These are phyloP conservation scores for Picathartes gymnocephalus DNA, from an alignment of 2,113 vertebrate genomes.

Conservation along the genomic window DNA sequence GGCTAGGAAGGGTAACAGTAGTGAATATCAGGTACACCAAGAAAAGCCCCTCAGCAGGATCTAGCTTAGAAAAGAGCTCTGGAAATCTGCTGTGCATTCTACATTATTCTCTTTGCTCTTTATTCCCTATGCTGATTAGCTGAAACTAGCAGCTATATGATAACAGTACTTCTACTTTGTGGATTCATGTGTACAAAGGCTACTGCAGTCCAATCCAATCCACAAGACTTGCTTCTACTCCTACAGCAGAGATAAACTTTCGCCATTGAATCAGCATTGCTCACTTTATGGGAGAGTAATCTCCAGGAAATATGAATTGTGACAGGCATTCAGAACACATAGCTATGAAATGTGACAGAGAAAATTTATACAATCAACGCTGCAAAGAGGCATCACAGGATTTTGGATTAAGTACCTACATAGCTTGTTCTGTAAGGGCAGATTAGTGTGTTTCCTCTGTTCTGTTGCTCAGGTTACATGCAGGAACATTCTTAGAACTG, in stretches of 20 bases:
- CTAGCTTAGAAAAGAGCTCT: not conserved
- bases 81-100: not conserved
- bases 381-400: not conserved
- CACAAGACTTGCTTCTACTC: not conserved
- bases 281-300: not conserved
- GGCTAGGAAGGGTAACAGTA: not conserved
- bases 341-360: not conserved
- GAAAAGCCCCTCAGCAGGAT: not conserved
- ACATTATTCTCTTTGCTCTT: not conserved
- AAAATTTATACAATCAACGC: not conserved
- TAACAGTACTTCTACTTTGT: not conserved
- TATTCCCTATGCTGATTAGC: not conserved
- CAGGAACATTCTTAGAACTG: not conserved
- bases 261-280: not conserved
- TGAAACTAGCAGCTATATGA: not conserved
- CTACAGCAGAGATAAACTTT: not conserved
- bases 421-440: not conserved
- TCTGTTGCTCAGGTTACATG: not conserved
- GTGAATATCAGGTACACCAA: not conserved
- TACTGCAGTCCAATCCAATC: not conserved
- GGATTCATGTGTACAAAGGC: not conserved
- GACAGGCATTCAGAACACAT: not conserved
- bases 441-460: not conserved
- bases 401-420: not conserved
- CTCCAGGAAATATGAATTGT: not conserved